Percentiles rank a stretch among this genome's conserved stretches.
Evolutionary conservation across 2,113 vertebrate genomes (phyloP).

Genomic region (Puntigrus tetrazona): DNA sequence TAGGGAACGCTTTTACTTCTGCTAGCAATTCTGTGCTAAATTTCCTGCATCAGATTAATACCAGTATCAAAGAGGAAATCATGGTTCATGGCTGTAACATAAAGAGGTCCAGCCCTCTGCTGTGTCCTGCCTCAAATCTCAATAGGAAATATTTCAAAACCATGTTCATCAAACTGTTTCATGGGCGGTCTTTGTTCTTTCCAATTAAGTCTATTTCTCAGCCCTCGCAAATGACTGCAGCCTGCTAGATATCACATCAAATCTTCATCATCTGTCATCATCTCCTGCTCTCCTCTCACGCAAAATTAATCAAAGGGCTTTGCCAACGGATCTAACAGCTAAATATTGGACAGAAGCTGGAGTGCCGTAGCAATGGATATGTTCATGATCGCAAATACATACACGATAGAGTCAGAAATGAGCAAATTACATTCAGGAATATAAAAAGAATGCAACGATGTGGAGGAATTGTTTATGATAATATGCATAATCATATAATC

Average conservation of each 20-base stretch:
- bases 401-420: background rate
- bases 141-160: background rate
- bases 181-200: background rate
- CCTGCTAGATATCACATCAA: constrained; percentile 12
- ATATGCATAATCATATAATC: background rate
- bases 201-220: background rate
- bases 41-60: too few species aligned
- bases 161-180: background rate
- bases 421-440: background rate
- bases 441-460: background rate
- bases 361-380: background rate
- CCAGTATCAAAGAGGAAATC: background rate
- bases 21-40: too few species aligned
- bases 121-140: background rate
- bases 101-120: too few species aligned
- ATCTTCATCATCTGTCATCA: background rate
- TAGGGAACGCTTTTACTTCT: background rate
- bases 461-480: background rate
- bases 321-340: background rate
- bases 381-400: background rate
- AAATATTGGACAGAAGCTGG: background rate
- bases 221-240: background rate
- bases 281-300: background rate
- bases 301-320: background rate
- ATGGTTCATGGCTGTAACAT: background rate